These are phyloP conservation scores for Drosophila sp. DNA, from an alignment of 1,140 invertebrate species.

Conservation along the genomic window DNA sequence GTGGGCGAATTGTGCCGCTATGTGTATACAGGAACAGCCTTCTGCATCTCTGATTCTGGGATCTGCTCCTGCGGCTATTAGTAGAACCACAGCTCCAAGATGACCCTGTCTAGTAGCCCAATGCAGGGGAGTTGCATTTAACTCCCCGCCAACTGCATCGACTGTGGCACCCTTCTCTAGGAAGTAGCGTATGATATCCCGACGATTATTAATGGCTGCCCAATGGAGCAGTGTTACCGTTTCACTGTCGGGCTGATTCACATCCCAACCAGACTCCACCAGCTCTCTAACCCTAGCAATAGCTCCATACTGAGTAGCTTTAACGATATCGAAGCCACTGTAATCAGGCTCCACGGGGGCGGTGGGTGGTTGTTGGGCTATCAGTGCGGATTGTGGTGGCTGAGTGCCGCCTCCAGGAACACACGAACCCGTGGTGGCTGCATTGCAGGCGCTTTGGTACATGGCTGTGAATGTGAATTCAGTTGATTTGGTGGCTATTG, in stretches of 20 bases:
- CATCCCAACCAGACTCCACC: conserved; percentile 94
- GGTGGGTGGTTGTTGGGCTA: conserved; percentile 84
- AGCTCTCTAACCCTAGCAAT: conserved; percentile 92
- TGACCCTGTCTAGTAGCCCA: conserved; percentile 99
- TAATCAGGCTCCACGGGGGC: conserved; percentile 88
- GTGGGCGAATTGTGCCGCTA: conserved; percentile 98
- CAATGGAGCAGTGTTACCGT: conserved; percentile 99
- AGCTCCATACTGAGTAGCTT: conserved; percentile 97
- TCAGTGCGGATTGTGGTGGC: conserved; percentile 84
- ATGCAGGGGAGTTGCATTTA: conserved; percentile 97
- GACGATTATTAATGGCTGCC: conserved; percentile 99
- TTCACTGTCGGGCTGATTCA: conserved; percentile 94
- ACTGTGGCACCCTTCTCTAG: conserved; percentile 94
- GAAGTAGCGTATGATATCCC: conserved; percentile 95
- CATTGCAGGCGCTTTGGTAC: conserved; percentile 88
- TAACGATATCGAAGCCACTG: conserved; percentile 95
- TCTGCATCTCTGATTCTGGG: conserved; percentile 96
- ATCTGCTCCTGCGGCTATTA: conserved; percentile 97
- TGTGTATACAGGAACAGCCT: conserved; percentile 97
- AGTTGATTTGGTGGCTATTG: conserved; percentile 35
- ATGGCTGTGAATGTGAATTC: conserved; percentile 58
- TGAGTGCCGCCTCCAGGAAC: conserved; percentile 83
- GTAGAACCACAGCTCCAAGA: conserved; percentile 93
- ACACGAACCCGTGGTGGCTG: conserved; percentile 84
- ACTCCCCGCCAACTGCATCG: conserved; percentile 97